Evolutionary conservation across 2,113 vertebrate species (phyloP).

Genomic region (Malurus elegans): DNA sequence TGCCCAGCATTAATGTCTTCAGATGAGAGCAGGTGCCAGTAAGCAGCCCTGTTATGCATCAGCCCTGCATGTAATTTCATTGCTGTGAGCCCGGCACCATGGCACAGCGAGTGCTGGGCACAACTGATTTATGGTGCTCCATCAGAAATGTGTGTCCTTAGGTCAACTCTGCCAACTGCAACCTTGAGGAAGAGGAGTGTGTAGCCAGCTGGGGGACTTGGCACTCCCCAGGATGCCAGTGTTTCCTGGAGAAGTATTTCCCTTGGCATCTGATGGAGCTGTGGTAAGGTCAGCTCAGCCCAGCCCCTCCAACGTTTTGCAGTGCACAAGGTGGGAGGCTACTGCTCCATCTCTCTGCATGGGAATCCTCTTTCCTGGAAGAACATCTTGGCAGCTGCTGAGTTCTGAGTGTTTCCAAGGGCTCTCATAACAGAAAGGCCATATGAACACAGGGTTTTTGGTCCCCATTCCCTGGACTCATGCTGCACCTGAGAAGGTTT

Average conservation of each 20-base stretch:
- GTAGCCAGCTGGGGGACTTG: background rate
- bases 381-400: background rate
- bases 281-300: background rate
- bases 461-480: background rate
- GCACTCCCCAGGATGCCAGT: background rate
- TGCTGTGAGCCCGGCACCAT: background rate
- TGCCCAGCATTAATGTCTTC: background rate
- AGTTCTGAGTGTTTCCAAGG: background rate
- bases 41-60: slow-evolving; percentile 3
- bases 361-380: background rate
- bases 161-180: background rate
- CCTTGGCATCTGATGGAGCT: background rate
- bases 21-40: background rate
- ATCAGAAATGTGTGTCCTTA: background rate
- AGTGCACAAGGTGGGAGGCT: background rate
- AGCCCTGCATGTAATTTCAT: background rate
- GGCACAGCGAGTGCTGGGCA: background rate
- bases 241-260: background rate
- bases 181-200: background rate
- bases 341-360: rapidly evolving
- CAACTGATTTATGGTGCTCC: background rate
- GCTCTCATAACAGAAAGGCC: background rate
- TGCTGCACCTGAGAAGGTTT: background rate
- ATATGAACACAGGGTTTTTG: rapidly evolving
- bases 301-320: background rate